These are phyloP conservation scores for Conomelus anceps DNA, from an alignment of 2,888 invertebrate genomes.

Conservation along the genomic window DNA sequence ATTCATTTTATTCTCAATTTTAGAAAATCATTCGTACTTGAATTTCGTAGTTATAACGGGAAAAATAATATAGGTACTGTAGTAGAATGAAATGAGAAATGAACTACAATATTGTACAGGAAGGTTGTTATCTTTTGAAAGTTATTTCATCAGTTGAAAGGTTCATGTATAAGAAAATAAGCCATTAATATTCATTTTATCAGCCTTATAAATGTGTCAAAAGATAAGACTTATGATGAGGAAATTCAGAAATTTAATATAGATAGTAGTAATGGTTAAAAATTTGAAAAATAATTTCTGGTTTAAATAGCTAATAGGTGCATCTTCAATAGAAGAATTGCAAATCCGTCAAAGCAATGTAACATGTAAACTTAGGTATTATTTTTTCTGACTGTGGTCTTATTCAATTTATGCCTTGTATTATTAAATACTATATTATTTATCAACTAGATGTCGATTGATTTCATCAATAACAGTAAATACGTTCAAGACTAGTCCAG, in stretches of 20 bases:
- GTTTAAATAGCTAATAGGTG: neutral
- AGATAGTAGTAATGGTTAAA: neutral
- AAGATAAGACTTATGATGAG: neutral
- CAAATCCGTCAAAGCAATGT: neutral
- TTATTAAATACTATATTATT: neutral
- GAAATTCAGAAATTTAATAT: neutral
- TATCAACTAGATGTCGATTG: neutral
- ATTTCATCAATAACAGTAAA: neutral
- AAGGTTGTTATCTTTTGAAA: too few relatives aligned
- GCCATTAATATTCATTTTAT: neutral
- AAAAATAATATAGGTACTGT: too few relatives aligned
- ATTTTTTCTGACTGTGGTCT: neutral
- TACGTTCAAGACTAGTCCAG: neutral
- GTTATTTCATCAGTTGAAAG: too few relatives aligned
- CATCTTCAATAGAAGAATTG: neutral
- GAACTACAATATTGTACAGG: too few relatives aligned
- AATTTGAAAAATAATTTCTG: neutral
- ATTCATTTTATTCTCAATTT: too few relatives aligned
- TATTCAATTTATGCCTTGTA: neutral
- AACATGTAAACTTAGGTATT: neutral
- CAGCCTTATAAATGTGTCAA: neutral
- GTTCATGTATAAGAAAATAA: too few relatives aligned
- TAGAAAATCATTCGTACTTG: too few relatives aligned
- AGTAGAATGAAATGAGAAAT: too few relatives aligned
- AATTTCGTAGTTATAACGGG: too few relatives aligned